Evolutionary conservation across 2,113 vertebrate species (phyloP), one percentile per base, ranked within the genome.

Genomic region (Chloropsis cyanopogon): DNA sequence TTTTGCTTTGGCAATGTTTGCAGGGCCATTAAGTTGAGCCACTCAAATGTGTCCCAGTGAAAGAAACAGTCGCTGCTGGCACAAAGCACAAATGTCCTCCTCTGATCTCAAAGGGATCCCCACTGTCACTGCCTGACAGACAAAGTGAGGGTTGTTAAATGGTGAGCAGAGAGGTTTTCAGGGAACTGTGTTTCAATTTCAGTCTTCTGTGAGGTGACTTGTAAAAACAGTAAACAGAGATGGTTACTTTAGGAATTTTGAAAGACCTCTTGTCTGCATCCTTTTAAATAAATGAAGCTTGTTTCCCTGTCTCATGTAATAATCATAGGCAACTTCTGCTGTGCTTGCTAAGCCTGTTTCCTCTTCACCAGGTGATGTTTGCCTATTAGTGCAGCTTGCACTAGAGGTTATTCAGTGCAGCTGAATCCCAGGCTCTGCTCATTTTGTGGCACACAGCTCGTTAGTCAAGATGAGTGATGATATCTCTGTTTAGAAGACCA

Each of bases 381-480:
- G 24, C 49, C 63, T 86, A 16, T 84, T 80, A 37, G 26, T 42
- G 54, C 73, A 76, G 39, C 66, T 80, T 49, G 49, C 22, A 8
- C 31, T 47, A 33, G 50, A 76, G n/a, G 64, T 72, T 44, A 84
- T 61, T 80, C 44, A 70, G 35, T 14, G 54, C 35, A 61, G 29
- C 24, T 41, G 37, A 72, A 73, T 61, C 13, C 12, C 46, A 42
- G n/a, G 6, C n/a, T 49, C 66, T 85, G 18, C 46, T 86, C 10
- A 29, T 90, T 95, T 87, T 94, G 59, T 41, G 78, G 12, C 50
- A 86, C 12, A 25, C 9, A 52, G 50, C 39, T 89, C 31, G 70
- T 93, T 76, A 93, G 46, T 49, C 46, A 65, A 92, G 54, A 71
- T 69, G 54, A 84, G 57, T 65, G 31, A 29, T 79, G 65, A 31